These are phyloP conservation scores for Ceyx margarethae DNA, from an alignment of 2,113 vertebrate genomes.

Conservation along the genomic window DNA sequence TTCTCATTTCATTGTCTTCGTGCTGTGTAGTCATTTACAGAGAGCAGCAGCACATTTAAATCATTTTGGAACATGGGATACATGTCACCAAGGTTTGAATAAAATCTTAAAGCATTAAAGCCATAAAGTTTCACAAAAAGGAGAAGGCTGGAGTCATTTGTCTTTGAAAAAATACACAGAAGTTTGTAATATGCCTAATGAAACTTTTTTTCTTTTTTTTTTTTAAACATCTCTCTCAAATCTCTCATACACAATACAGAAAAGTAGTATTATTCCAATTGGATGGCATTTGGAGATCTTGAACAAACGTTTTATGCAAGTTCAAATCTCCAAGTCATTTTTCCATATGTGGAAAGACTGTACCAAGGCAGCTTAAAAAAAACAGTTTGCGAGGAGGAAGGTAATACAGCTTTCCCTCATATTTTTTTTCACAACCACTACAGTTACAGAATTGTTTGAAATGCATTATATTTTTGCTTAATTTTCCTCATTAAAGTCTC, in stretches of 20 bases:
- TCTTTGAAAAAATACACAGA: neutral
- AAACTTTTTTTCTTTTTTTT: neutral
- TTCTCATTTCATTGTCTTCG: neutral
- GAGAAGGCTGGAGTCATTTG: neutral
- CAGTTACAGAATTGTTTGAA: neutral
- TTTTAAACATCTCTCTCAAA: neutral
- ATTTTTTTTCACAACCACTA: neutral
- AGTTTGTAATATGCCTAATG: neutral
- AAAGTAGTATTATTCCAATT: neutral
- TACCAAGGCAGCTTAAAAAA: neutral
- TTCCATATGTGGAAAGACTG: neutral
- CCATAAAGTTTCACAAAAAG: neutral
- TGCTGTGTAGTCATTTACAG: neutral
- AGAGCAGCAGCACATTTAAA: neutral
- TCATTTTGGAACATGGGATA: neutral
- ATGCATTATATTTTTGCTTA: neutral
- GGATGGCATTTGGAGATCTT: neutral
- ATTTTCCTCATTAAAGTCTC: neutral
- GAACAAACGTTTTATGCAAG: fast-evolving
- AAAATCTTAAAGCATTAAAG: neutral
- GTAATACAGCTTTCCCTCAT: neutral
- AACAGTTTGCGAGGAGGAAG: neutral
- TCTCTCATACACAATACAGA: neutral
- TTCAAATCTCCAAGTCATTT: neutral
- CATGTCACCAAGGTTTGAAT: neutral